These are phyloP conservation scores for Vombatus ursinus DNA, from an alignment of 2,113 vertebrate species.

Conservation along the genomic window DNA sequence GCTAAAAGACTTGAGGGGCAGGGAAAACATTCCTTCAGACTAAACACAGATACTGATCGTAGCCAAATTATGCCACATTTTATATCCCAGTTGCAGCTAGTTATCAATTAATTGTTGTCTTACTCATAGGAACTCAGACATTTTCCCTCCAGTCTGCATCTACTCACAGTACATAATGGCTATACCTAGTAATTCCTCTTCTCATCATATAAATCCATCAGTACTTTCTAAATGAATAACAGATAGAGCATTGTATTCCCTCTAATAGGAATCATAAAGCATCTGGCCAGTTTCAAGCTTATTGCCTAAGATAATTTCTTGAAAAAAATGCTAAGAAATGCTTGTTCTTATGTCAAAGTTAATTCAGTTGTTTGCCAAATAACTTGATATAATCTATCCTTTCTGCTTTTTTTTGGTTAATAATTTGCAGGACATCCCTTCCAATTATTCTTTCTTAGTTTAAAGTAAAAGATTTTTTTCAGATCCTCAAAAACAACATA, in stretches of 20 bases:
- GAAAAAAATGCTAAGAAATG: background rate
- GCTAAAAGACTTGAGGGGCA: background rate
- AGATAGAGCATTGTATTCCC: background rate
- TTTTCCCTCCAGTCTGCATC: background rate
- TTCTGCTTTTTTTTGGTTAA: background rate
- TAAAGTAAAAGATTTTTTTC: background rate
- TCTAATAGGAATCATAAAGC: background rate
- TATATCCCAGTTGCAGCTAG: background rate
- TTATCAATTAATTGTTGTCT: no score
- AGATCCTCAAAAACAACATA: background rate
- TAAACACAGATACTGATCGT: background rate
- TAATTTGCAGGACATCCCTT: background rate
- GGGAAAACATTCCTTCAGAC: background rate
- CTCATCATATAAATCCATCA: background rate
- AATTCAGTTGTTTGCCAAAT: background rate
- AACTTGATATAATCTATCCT: background rate
- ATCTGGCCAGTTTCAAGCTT: constrained; percentile 9
- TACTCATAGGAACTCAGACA: background rate
- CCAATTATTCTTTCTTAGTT: background rate
- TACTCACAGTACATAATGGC: background rate
- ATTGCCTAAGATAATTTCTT: background rate
- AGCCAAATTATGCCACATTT: background rate
- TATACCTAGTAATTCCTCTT: background rate
- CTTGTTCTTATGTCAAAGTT: background rate
- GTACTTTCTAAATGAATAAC: background rate